Evolutionary conservation across 2,888 invertebrate species (phyloP).

Genomic region (Seira sanloemensis): DNA sequence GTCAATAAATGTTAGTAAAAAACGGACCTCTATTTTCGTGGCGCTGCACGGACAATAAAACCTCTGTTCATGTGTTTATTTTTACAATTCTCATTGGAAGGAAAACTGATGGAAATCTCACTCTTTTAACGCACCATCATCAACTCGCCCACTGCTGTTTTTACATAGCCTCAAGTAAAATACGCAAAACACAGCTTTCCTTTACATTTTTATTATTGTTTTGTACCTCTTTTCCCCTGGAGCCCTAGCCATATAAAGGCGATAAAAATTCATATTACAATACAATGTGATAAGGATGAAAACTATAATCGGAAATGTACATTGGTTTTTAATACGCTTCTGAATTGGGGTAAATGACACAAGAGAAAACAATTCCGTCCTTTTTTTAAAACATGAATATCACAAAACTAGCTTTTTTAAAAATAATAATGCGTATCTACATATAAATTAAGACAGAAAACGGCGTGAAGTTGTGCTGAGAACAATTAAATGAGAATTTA

Average conservation of each 20-base stretch:
- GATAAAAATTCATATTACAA: not conserved
- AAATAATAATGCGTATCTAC: not conserved
- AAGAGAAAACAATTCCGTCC: not conserved
- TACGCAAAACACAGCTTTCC: not conserved
- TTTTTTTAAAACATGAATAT: not conserved
- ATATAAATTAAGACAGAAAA: not conserved
- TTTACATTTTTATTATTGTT: not conserved
- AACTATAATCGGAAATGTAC: slow-evolving; percentile 33
- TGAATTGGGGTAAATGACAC: not conserved
- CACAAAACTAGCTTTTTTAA: not conserved
- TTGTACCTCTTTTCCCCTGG: not conserved
- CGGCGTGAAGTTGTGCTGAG: slow-evolving; percentile 23
- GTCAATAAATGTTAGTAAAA: not conserved
- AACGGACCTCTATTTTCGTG: no score
- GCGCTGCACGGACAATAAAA: not conserved
- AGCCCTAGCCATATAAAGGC: not conserved
- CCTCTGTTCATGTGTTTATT: no score
- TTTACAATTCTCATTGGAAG: slow-evolving; percentile 24
- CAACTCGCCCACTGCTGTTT: not conserved
- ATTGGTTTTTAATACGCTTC: slow-evolving; percentile 39
- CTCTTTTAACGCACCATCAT: not conserved
- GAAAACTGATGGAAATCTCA: slow-evolving; percentile 34
- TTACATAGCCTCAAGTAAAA: not conserved
- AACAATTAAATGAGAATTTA: slow-evolving; percentile 53
- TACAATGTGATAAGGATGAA: not conserved